Evolutionary conservation across 2,888 invertebrate species (phyloP).

Genomic region (Linhomoeus sp.): DNA sequence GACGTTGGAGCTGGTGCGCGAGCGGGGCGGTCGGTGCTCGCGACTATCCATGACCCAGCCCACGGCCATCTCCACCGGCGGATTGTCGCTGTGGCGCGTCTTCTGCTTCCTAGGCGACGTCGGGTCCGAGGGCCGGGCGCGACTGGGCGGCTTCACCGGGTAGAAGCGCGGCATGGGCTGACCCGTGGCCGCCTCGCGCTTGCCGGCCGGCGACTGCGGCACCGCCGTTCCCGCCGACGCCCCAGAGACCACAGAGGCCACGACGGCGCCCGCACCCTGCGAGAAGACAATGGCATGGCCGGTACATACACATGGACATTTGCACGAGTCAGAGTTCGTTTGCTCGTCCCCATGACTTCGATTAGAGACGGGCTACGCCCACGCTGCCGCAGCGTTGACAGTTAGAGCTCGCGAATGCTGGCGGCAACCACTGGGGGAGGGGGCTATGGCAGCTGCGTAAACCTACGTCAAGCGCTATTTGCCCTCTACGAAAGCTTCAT

Average conservation of each 20-base stretch:
- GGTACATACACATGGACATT: no score
- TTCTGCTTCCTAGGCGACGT: conserved; percentile 60
- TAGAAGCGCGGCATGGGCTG: conserved; percentile 53
- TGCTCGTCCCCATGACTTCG: no score
- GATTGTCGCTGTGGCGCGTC: conserved; percentile 57
- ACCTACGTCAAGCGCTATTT: no score
- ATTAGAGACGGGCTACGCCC: no score
- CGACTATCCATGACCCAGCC: conserved; percentile 73
- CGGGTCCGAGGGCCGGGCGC: conserved; percentile 30
- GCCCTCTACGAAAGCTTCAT: no score
- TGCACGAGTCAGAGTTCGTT: no score
- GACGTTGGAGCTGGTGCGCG: neutral
- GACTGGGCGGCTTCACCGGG: conserved; percentile 58
- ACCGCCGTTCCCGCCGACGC: neutral
- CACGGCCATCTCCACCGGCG: conserved; percentile 72
- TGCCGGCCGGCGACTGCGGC: conserved; percentile 22
- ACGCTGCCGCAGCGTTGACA: no score
- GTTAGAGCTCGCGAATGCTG: no score
- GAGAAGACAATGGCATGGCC: no score
- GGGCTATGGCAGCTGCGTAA: no score
- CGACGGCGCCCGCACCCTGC: neutral
- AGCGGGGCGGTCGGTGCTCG: neutral
- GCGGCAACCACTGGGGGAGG: no score
- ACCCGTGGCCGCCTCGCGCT: conserved; percentile 17
- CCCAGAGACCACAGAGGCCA: no score